These are phyloP conservation scores for Lycaena phlaeas DNA, from an alignment of 2,888 invertebrate genomes.

Conservation along the genomic window DNA sequence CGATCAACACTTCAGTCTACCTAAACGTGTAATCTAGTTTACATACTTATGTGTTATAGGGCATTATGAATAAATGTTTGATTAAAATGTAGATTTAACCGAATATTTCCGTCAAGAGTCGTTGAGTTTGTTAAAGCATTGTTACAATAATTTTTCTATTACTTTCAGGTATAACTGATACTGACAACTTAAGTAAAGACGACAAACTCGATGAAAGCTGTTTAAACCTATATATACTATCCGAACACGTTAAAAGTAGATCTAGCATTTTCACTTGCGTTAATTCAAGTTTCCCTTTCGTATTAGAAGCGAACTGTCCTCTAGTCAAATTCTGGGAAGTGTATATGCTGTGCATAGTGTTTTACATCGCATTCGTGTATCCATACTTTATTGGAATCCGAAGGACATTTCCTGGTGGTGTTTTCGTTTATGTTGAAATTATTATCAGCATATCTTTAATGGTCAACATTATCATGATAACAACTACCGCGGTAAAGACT, in stretches of 20 bases:
- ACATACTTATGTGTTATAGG: no score
- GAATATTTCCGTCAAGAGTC: no score
- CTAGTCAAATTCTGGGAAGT: conserved; percentile 63
- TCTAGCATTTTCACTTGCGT: conserved; percentile 45
- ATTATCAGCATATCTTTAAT: conserved; percentile 48
- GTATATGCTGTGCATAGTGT: conserved; percentile 49
- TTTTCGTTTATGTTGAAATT: conserved; percentile 46
- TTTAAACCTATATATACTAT: conserved; percentile 57
- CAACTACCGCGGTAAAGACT: conserved; percentile 59
- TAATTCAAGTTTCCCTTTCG: conserved; percentile 56
- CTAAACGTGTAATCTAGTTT: no score
- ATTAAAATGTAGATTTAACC: no score
- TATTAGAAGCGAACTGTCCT: conserved; percentile 53
- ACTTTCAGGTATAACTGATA: conserved; percentile 39
- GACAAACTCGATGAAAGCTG: conserved; percentile 49
- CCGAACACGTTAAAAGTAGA: conserved; percentile 58
- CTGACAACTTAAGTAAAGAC: conserved; percentile 37
- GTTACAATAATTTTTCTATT: no score
- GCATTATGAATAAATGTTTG: no score
- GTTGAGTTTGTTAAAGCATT: no score
- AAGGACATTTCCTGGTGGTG: conserved; percentile 46
- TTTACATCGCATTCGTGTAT: conserved; percentile 53
- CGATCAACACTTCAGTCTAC: no score
- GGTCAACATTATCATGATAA: conserved; percentile 52
- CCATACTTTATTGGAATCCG: conserved; percentile 63